Base-by-base conservation (phyloP, 2,888 invertebrate genomes). In the Ophion obscuratus region DNA sequence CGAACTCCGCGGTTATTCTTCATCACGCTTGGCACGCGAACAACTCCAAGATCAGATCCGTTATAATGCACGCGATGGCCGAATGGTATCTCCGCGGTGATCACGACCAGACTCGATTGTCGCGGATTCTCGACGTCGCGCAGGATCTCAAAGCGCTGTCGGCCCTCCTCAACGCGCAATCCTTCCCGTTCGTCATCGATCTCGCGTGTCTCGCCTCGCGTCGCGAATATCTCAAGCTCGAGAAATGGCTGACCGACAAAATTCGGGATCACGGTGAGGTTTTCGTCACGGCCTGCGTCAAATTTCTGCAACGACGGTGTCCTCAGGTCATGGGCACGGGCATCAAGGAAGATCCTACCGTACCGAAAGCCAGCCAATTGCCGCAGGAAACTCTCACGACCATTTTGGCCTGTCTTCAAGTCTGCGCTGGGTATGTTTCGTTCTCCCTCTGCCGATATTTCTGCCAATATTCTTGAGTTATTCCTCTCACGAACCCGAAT, bases 201-300 rank as follows among this genome's bases (percentile, higher is more conserved):
- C 95, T 99, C 90, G 99, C 99, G 0, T 99, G 99, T 93, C 95
- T 99, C 87, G 99, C 99, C 0, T 99, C 99, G 0, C 95, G 99
- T 76, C 96, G 99, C 82, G 99, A 99, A 94, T 99, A 99, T 94
- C 95, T 99, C 14, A 99, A 99, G 93, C 95, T 99, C 27, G 99
- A 99, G 94, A 99, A 99, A 94, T 99, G 99, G 99, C 95, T 99
- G 14, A 97, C 98, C 0, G 99, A 99, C 93, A 99, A 99, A 95
- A 98, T 99, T 86, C 95, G 97, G 87, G 99, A 99, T 91, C 98
- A 99, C 94, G 99, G 99, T 24, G 99, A 98, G 93, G 95, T 96
- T n/a, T 98, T 98, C 92, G 96, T 98, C 6, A 96, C 96, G 2
- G 97, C 97, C 0, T 97, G 97, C 94, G 96, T 98, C 2, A 98